Evolutionary conservation across 2,113 vertebrate species (phyloP), one percentile per base, ranked within the genome.

Genomic region (Scomber japonicus): DNA sequence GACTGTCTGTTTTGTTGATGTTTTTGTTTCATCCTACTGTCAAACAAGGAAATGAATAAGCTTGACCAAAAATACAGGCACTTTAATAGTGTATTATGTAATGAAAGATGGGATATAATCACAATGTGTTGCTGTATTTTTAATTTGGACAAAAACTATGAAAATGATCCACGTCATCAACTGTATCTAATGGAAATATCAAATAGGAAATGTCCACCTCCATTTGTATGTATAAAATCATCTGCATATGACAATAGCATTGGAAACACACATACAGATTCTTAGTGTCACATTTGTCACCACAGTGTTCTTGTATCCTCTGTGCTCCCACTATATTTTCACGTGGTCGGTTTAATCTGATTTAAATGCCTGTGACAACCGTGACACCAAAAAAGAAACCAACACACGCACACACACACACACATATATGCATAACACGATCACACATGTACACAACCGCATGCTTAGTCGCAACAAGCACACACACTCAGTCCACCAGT

Each of bases 1-100:
- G 74, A 45, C 12, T 44, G 35, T 40, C 9, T 40, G 35, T 8
- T 40, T 14, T 60, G 16, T 3, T 67, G 24, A 62, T 67, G 56
- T 68, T 85, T 81, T 76, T 55, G 66, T 85, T 35, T 73, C 24
- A 30, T 75, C 51, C 15, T 61, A 60, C 62, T 80, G 62, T 71
- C 8, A 49, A 70, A 70, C 24, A n/a, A 51, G 12, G n/a, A 57
- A 46, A n/a, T 6, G 35, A 49, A 62, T 8, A 55, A 27, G n/a
- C 45, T 46, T 59, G 4, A 56, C 6, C 27, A 17, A 65, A 51
- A 71, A 76, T 11, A 30, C 24, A 15, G 21, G 10, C 31, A 16
- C 40, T 46, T 72, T 62, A 2, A 45, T 54, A 6, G 9, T 27
- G 9, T 35, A 13, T 45, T 15, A 65, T 51, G 12, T 57, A 11